phyloP scores from a whole-genome alignment of 1,140 invertebrate species.

The fruit fly (Drosophila melanogaster) region DNA sequence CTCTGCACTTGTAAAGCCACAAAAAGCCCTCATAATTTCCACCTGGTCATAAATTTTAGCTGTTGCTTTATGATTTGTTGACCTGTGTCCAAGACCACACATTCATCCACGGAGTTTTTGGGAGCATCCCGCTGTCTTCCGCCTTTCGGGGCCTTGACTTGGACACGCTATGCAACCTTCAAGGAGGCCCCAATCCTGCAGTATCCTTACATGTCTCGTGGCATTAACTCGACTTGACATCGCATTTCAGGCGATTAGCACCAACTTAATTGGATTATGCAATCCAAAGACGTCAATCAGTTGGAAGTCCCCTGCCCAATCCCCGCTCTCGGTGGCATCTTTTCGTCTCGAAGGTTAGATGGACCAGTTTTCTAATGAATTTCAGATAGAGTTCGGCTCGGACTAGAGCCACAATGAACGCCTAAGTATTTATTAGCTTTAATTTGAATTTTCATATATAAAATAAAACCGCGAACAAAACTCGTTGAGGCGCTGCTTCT shows the following conservation, averaged over 20 bases:
- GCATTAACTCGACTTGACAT: constrained; percentile 19
- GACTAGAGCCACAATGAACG: constrained; percentile 50
- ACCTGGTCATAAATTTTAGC: constrained; percentile 41
- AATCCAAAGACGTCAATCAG: constrained; percentile 56
- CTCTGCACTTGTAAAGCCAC: constrained; percentile 23
- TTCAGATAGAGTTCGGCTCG: constrained; percentile 64
- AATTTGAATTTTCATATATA: constrained; percentile 75
- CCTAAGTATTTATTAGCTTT: constrained; percentile 81
- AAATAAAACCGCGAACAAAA: constrained; percentile 68
- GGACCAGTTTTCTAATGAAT: constrained; percentile 74
- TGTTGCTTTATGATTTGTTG: constrained; percentile 45
- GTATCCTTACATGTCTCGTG: constrained; percentile 19
- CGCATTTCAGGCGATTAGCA: constrained; percentile 38
- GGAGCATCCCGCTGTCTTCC: constrained; percentile 25
- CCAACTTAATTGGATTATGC: constrained; percentile 58
- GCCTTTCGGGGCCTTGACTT: constrained; percentile 18
- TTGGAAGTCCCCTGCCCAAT: constrained; percentile 8
- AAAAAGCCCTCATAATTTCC: constrained; percentile 16
- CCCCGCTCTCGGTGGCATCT: constrained; percentile 28
- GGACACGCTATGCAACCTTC: not conserved
- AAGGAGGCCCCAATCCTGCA: constrained; percentile 21
- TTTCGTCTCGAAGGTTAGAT: constrained; percentile 62
- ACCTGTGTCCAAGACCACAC: constrained; percentile 25
- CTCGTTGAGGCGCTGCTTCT: constrained; percentile 61
- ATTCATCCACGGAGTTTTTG: not conserved